Evolutionary conservation across 1,140 invertebrate genomes (phyloP).

Genomic region (Macrobrachium rosenbergii): DNA sequence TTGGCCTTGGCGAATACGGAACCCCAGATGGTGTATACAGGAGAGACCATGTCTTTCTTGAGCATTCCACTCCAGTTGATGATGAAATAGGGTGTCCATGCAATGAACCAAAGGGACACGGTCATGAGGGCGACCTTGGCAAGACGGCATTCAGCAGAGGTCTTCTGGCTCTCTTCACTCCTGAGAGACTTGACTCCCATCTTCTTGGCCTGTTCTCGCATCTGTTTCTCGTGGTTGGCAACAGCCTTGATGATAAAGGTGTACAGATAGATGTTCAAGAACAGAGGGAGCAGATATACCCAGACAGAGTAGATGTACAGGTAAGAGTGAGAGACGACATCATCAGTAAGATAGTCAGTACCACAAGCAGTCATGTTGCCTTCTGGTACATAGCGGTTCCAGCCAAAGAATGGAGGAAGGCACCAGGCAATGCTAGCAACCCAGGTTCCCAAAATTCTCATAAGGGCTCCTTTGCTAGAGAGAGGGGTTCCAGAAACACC

Average conservation of each 20-base stretch:
- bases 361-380: conserved; percentile 11
- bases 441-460: background rate
- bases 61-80: background rate
- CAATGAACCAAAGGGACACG: background rate
- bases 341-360: background rate
- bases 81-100: conserved; percentile 3
- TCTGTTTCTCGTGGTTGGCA: background rate
- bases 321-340: background rate
- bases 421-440: background rate
- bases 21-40: conserved; percentile 5
- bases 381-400: background rate
- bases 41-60: background rate
- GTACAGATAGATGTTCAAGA: background rate
- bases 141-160: background rate
- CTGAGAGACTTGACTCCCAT: conserved; percentile 1
- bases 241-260: background rate
- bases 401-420: background rate
- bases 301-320: background rate
- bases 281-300: background rate
- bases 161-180: conserved; percentile 1
- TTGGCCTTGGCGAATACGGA: conserved; percentile 21
- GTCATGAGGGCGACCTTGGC: conserved; percentile 15
- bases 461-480: background rate
- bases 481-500: background rate
- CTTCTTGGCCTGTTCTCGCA: background rate